Evolutionary conservation across 2,113 vertebrate species (phyloP), one percentile per base, ranked within the genome.

Genomic region (Climacteris rufus): DNA sequence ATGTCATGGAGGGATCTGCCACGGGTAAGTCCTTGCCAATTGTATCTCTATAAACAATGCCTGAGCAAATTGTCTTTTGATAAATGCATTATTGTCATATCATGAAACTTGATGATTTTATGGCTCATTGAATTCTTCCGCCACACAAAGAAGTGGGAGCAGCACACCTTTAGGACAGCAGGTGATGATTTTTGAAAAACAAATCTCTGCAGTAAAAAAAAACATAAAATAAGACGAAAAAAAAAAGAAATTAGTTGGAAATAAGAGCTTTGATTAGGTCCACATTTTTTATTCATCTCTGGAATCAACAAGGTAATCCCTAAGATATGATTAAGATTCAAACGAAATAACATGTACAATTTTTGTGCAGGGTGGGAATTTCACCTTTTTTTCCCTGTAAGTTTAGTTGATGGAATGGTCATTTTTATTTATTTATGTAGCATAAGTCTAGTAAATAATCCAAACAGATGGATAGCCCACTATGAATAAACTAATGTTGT

Each of bases 1-100:
- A 99, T 5, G 98, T 99, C 91, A 98, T 99, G 83, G 99, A 99
- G 79, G 99, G 99, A 6, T 99, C 99, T 10, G 98, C 99, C 14
- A 99, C 98, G 96, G 99, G 99, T 99, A 97, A 83, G 98, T 80
- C 47, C 18, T 0, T 31, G 39, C 13, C 65, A 28, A 16, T 11
- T 2, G 1, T 23, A 15, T 15, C 24, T 65, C 45, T 22, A 1
- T 1, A 11, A 39, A 24, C 3, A 10, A 31, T 3, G 14, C 15
- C 49, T n/a, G 39, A 31, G 14, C 13, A 18, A 25, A 31, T 45
- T 50, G 2, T 40, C 6, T 45, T 6, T 18, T 10, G 27, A 12
- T 22, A 42, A 74, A 50, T 47, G 24, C 1, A 0, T 30, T 30
- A 0, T 52, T 57, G 5, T 27, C 9, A 21, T 10, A 0, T 4